A percentile compares a stretch with the other conserved stretches of the same genome.
phyloP scores from a whole-genome alignment of 2,113 vertebrate species.

The Macquaria australasica region DNA sequence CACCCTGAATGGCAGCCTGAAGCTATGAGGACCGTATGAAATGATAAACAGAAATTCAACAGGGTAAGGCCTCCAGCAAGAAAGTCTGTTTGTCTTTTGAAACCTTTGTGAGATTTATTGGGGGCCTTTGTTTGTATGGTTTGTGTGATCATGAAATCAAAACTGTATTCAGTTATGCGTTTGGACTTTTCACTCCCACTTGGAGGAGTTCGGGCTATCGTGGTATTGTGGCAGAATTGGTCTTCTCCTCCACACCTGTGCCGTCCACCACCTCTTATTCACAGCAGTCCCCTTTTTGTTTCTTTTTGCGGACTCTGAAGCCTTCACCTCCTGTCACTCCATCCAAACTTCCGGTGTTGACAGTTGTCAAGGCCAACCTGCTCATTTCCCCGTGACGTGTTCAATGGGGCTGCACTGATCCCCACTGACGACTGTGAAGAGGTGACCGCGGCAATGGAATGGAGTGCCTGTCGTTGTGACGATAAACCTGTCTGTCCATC shows the following conservation, averaged over 20 bases:
- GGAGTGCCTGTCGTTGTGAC: slow-evolving; percentile 64
- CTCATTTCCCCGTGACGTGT: slow-evolving; percentile 77
- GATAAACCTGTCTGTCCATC: slow-evolving; percentile 71
- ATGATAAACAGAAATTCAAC: slow-evolving; percentile 40
- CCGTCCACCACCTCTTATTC: slow-evolving; percentile 29
- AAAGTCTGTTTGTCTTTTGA: slow-evolving; percentile 8
- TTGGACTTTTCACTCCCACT: slow-evolving; percentile 6
- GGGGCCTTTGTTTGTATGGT: background rate
- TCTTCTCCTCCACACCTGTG: slow-evolving; percentile 15
- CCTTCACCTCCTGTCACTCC: slow-evolving; percentile 71
- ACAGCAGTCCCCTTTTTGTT: slow-evolving; percentile 62
- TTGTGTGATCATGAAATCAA: slow-evolving; percentile 12
- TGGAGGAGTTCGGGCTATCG: slow-evolving; percentile 4
- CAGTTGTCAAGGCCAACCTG: slow-evolving; percentile 63
- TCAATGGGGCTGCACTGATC: slow-evolving; percentile 82
- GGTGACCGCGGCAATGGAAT: slow-evolving; percentile 65
- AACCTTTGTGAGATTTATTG: background rate
- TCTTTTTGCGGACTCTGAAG: slow-evolving; percentile 2
- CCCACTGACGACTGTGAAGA: slow-evolving; percentile 73
- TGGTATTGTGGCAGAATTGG: slow-evolving; percentile 33
- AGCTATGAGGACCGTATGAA: slow-evolving; percentile 18
- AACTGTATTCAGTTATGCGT: background rate
- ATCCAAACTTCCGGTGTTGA: slow-evolving; percentile 57
- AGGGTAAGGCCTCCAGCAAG: background rate
- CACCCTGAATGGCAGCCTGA: slow-evolving; percentile 17